Base-by-base conservation (phyloP, 53 echinoderm and acorn worm genomes). In the Temnopleurus reevesii region DNA sequence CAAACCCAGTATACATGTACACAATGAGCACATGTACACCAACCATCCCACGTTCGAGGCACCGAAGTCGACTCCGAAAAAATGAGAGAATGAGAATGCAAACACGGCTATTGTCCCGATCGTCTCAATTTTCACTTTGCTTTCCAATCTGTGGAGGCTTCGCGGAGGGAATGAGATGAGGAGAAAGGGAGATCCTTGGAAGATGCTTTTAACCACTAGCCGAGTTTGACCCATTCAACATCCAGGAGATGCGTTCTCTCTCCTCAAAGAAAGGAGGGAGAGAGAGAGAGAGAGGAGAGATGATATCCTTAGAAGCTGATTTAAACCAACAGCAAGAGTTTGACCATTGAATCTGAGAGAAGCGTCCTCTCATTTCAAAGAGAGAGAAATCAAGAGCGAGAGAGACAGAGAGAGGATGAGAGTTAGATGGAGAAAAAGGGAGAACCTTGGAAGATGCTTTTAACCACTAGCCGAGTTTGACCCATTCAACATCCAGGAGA, bases 91-190 rank as follows among this genome's bases (percentile, higher is more conserved):
- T 21, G 21, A 71, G 71, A 38, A 41, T 7, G 71, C 71, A 71
- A 71, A 71, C 71, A 71, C 38, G 1, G n/a, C 43, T 21, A 71
- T 71, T 71, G 71, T 71, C 2, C 19, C n/a, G 71, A 36, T 71
- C 71, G 36, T 71, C 71, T 71, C 71, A 71, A 71, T 71, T 71
- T 71, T 71, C 71, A 71, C 71, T 71, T 71, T 41, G 41, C 71
- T 71, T 21, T 41, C 2, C 71, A 21, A 41, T 71, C 43, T 38
- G 41, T 38, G 36, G 23, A 71, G 15, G 71, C 21, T 36, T 60
- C 60, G 28, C 60, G 9, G 60, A n/a, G 53, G 15, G 53, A 10
- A 15, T 8, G 8, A 51, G 15, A 51, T 8, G 53, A 51, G 15
- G 53, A 51, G 15, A 8, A 51, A 51, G 53, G 53, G 53, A 51